These are phyloP conservation scores for Azemiops feae DNA, from an alignment of 2,113 vertebrate genomes.

Conservation along the genomic window DNA sequence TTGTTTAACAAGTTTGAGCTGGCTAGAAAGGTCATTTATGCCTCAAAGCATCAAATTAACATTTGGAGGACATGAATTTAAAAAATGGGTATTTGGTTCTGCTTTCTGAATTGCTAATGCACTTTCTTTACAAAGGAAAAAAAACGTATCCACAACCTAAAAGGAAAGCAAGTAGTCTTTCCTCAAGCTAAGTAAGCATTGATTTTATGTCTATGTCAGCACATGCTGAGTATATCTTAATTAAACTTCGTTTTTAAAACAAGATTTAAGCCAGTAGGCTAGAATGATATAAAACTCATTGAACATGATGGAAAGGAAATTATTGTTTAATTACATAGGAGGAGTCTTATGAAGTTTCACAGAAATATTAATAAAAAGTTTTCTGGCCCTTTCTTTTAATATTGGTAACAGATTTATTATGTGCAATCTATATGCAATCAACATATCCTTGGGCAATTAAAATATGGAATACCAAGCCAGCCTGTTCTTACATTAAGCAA, in stretches of 20 bases:
- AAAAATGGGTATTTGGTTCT: conserved; percentile 69
- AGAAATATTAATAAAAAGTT: conserved; percentile 13
- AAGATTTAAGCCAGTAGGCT: conserved; percentile 47
- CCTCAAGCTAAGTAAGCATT: conserved; percentile 43
- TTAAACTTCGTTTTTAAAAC: conserved; percentile 49
- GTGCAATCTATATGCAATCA: not conserved
- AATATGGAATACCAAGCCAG: not conserved
- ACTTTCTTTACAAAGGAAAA: not conserved
- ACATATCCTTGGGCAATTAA: not conserved
- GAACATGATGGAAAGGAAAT: conserved; percentile 4
- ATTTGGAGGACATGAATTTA: conserved; percentile 74
- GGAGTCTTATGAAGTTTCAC: conserved; percentile 10
- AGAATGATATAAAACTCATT: conserved; percentile 36
- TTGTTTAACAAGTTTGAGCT: conserved; percentile 72
- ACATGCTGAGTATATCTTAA: conserved; percentile 43
- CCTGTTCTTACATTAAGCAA: not conserved
- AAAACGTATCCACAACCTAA: conserved; percentile 19
- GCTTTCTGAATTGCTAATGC: conserved; percentile 64
- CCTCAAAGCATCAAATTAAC: conserved; percentile 77
- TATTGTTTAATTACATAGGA: conserved; percentile 27
- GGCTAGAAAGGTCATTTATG: conserved; percentile 74
- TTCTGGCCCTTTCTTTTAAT: not conserved
- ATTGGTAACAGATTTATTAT: not conserved
- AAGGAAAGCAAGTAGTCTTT: conserved; percentile 38
- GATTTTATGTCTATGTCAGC: conserved; percentile 43